Evolutionary conservation across 2,888 invertebrate genomes (phyloP), one percentile per base, ranked within the genome.

Genomic region (Cryptocheilus praepositus): DNA sequence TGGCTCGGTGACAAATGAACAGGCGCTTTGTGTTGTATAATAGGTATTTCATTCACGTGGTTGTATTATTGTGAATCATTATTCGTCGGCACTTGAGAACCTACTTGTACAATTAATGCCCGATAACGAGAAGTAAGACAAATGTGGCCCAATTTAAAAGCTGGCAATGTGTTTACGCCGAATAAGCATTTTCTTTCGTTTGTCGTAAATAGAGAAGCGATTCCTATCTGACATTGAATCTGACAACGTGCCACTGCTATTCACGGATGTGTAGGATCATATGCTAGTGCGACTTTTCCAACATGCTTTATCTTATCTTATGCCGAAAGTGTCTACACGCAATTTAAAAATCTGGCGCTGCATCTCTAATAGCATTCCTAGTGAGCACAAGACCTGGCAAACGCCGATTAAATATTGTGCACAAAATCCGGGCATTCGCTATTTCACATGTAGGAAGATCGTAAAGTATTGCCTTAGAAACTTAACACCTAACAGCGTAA

Each of bases 221-320:
- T 36, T 36, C 36, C 36, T 36, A 46, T 22, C 45, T 65, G 69
- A 43, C 70, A 67, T 60, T 61, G 74, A 71, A 61, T 45, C 19
- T 13, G 52, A 43, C 62, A 22, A 53, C 56, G 44, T 61, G 64
- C 44, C 43, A 43, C 53, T 8, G 45, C 56, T 54, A 51, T 55
- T 64, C 28, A 21, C 45, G 52, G 58, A 54, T 56, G 44, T 70
- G 44, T 70, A 53, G 58, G 53, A 58, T 68, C 60, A 65, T 56
- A 52, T 55, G 61, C 58, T 52, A 57, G 25, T 61, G 55, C 60
- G 64, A 61, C 58, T 61, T 62, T 61, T 64, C 36, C 53, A 55
- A 60, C 59, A 22, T 28, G 59, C 44, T 73, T 77, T 74, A 77
- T 77, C 77, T 76, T 77, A 74, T 77, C 77, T 63, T 44, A 44